Conservation (phyloP, 2,888 invertebrate species). For the Imbricaverruca yamaguchii region DNA sequence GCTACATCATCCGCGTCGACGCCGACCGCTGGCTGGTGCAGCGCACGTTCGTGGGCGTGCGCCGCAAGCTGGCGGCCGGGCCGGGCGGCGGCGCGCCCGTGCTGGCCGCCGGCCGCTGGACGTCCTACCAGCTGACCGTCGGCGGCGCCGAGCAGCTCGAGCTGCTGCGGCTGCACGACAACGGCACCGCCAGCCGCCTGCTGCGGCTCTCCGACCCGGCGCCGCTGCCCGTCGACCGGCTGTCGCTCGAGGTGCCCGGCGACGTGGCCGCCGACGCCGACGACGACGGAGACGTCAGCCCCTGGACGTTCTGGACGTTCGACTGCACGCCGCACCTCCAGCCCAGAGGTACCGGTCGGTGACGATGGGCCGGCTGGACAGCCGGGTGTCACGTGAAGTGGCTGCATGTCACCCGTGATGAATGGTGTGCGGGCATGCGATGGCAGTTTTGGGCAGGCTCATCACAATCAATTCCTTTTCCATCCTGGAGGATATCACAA, state of each 20-base stretch:
- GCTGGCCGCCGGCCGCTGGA: not conserved
- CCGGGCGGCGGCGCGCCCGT: not conserved
- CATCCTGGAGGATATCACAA: no score
- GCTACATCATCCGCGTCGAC: not conserved
- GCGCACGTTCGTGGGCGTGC: not conserved
- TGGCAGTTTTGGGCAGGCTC: no score
- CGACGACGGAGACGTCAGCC: not conserved
- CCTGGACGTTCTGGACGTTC: not conserved
- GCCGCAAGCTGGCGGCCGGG: not conserved
- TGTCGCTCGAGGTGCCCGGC: not conserved
- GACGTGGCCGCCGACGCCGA: no score
- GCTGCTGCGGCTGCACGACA: not conserved
- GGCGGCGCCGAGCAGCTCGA: not conserved
- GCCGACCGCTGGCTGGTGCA: not conserved
- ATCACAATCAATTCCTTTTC: no score
- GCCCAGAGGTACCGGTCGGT: not conserved
- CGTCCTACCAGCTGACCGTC: not conserved
- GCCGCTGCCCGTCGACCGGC: not conserved
- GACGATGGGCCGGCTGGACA: no score
- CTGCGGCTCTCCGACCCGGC: not conserved
- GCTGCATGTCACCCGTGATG: no score
- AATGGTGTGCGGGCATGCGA: no score
- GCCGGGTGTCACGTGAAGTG: no score
- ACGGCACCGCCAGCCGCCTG: not conserved
- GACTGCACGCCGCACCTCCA: not conserved